Conservation (phyloP, 1,140 invertebrate species). For the Drosophila nikananu region DNA sequence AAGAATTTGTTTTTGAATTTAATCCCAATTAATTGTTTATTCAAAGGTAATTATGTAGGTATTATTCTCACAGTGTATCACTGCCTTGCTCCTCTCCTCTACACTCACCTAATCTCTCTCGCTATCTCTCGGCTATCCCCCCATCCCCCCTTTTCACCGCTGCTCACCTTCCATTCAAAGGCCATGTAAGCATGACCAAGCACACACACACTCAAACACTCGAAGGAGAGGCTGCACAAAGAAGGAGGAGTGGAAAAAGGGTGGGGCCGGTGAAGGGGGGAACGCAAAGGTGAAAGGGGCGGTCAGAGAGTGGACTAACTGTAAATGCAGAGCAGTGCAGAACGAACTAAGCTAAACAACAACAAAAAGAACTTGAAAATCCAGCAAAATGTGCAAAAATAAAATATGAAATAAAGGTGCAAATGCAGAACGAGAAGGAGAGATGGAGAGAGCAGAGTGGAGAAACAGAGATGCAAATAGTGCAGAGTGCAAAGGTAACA, state of each 20-base stretch:
- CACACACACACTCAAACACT: slow-evolving; percentile 44
- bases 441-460: slow-evolving; percentile 17
- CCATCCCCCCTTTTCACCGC: slow-evolving; percentile 10
- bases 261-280: background rate
- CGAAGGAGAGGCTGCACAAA: slow-evolving; percentile 6
- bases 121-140: slow-evolving; percentile 4
- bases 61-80: background rate
- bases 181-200: slow-evolving; percentile 59
- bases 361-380: slow-evolving; percentile 53
- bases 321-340: slow-evolving; percentile 60
- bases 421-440: slow-evolving; percentile 42
- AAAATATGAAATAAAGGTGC: slow-evolving; percentile 58
- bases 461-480: slow-evolving; percentile 50
- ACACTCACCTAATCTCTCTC: slow-evolving; percentile 10
- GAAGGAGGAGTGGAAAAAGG: background rate
- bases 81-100: slow-evolving; percentile 3
- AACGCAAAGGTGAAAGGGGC: background rate
- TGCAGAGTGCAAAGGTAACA: slow-evolving; percentile 20
- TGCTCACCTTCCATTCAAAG: slow-evolving; percentile 47
- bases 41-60: too few species aligned
- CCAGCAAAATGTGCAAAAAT: slow-evolving; percentile 67
- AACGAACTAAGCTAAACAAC: slow-evolving; percentile 34
- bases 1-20: too few species aligned
- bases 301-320: slow-evolving; percentile 58
- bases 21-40: too few species aligned